phyloP scores from a whole-genome alignment of 1,140 invertebrate species.

The Drosophila tsacasi region DNA sequence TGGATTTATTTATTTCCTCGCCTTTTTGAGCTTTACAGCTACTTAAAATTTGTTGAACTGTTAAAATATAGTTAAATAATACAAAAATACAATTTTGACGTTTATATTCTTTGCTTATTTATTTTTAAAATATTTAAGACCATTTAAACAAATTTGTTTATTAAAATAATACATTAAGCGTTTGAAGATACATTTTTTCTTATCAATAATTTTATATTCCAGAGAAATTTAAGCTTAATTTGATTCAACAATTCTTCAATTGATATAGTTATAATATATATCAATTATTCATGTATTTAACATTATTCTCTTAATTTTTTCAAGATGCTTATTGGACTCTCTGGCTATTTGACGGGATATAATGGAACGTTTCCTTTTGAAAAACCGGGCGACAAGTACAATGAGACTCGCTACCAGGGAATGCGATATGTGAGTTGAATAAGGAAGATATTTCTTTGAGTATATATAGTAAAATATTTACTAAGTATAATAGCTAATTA shows the following conservation, averaged over 20 bases:
- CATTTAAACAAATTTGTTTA: not conserved
- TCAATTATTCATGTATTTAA: not conserved
- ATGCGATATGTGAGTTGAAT: slow-evolving; percentile 94
- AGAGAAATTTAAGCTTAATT: not conserved
- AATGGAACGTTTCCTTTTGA: slow-evolving; percentile 98
- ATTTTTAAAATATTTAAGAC: not conserved
- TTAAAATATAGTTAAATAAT: not conserved
- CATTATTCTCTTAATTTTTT: not conserved
- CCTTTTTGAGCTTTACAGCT: not conserved
- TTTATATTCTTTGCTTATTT: not conserved
- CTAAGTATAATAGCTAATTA: not conserved
- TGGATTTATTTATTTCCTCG: not conserved
- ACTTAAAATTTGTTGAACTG: not conserved
- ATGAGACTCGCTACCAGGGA: slow-evolving; percentile 94
- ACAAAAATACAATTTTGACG: not conserved
- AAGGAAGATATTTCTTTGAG: not conserved
- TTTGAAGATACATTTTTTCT: not conserved
- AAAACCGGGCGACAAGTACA: slow-evolving; percentile 98
- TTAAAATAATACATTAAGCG: not conserved
- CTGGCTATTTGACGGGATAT: slow-evolving; percentile 97
- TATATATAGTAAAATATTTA: not conserved
- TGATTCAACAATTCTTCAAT: not conserved
- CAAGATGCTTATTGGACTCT: slow-evolving; percentile 97
- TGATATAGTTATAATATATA: not conserved
- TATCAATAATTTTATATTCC: not conserved